Base-by-base conservation (phyloP, 2,797 vertebrate genomes). In the Rachycentron canadum region DNA sequence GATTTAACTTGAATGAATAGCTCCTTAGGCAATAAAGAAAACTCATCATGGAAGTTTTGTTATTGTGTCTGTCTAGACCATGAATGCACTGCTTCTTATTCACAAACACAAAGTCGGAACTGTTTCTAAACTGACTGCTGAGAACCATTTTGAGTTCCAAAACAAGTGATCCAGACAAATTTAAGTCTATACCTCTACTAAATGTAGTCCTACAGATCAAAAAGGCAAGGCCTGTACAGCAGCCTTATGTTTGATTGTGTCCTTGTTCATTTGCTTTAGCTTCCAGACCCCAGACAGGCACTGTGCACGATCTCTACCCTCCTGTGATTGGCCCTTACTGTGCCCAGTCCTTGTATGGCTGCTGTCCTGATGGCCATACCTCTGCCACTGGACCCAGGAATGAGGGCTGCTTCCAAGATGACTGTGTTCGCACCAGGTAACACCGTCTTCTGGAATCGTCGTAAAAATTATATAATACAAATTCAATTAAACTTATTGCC, bases 281-380 rank as follows among this genome's bases (percentile, higher is more conserved):
- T 81, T 66, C 71, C 75, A 84, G 84, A 32, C 78, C 85, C 64
- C 71, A 84, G 11, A 69, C 78, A 70, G 59, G 67, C 69, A 36
- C 4, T 12, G 76, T n/a, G 13, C 77, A 38, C 52, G 91, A 89
- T 67, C 82, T 53, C 66, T 82, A 94, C 67, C 66, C 91, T 3
- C 3, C 86, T 60, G 89, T 84, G 72, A 58, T 50, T 23, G 81
- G 81, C 16, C 85, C 7, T 1, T 88, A 89, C 74, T 99, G 97
- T 76, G 89, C 87, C 1, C 94, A 81, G 50, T 95, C 96, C 11
- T 59, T 76, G 1, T 92, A 96, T 0, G 97, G 97, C 73, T 99
- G 98, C 91, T 99, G 98, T 73, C 94, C 96, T 0, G 96, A 98
- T n/a, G 96, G 97, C 19, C 89, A 60, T 25, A 96, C 95, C 0